phyloP scores from a whole-genome alignment of 2,888 invertebrate genomes.

The Dryadula phaetusa region DNA sequence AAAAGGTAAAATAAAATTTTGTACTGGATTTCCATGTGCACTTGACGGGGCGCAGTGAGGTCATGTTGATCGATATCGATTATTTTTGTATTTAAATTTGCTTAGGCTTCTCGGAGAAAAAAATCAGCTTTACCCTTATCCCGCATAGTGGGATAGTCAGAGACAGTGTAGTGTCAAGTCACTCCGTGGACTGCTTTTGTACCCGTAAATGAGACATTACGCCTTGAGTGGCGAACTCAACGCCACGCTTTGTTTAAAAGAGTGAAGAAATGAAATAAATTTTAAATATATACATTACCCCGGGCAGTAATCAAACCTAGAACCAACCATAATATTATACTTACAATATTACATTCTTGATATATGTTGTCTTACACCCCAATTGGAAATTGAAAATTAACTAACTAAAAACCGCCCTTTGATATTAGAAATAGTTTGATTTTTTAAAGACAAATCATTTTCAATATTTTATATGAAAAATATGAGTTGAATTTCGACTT shows the following conservation, averaged over 20 bases:
- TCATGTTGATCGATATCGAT: constrained; percentile 32
- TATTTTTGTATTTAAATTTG: constrained; percentile 20
- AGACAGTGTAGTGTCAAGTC: neutral
- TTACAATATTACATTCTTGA: no score
- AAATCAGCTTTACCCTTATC: no score
- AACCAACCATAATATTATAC: no score
- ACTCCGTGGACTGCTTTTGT: neutral
- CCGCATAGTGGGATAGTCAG: neutral
- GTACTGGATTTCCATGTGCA: constrained; percentile 50
- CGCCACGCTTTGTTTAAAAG: neutral
- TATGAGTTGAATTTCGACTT: no score
- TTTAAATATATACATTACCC: neutral
- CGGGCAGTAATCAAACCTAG: neutral
- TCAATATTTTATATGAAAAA: no score
- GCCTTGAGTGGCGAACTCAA: neutral
- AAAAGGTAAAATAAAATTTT: constrained; percentile 53
- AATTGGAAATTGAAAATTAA: no score
- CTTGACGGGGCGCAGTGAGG: constrained; percentile 3
- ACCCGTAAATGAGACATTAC: neutral
- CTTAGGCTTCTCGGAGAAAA: no score
- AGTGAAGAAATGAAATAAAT: neutral
- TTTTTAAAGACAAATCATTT: no score
- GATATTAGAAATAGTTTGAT: no score
- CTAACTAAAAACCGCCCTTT: no score
- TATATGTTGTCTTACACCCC: no score